Evolutionary conservation across 1,140 invertebrate species (phyloP), one percentile per base, ranked within the genome.

Genomic region (Pissodes strobi): DNA sequence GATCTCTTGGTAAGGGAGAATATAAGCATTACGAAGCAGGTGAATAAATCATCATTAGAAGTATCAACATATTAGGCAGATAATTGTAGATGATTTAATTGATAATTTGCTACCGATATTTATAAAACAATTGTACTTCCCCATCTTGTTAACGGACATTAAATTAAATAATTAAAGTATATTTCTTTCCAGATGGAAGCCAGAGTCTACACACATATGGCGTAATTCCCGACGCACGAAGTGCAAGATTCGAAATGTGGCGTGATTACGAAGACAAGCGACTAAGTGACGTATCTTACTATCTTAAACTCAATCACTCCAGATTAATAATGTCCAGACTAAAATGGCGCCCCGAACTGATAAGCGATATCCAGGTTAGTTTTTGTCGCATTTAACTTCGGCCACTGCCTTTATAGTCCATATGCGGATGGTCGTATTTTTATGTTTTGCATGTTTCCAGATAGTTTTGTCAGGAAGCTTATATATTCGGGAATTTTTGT

Each of bases 251-350:
- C 56, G 84, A 91, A 72, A 83, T 90, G 12, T 92, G 90, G 89
- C 82, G 90, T 37, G 87, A 90, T 49, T 92, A 89, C 71, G 88
- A 92, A 56, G 89, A 92, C 71, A 84, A 90, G 58, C 82, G 82
- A 0, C 84, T 91, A 12, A 85, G 87, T 0, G 90, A 93, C 74
- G 76, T 93, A 18, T 83, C 86, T 9, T 92, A 92, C 18, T 92
- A 89, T 72, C 78, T 93, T 30, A 84, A 87, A 22, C 82, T 95
- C 52, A 94, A 95, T 79, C 91, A 94, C 72, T 94, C 92, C 0
- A 82, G 91, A 30, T 81, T 94, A 0, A 79, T 95, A 4, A 91
- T 91, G 0, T 90, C 91, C 12, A 85, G 85, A 2, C 79, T 94
- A 9, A 80, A 84, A 48, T 95, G 92, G 92, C 83, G 91, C 30